A percentile compares a stretch with the other conserved stretches of the same genome.
phyloP scores from a whole-genome alignment of 2,797 vertebrate species.

The Sebastes kiyomatsui region DNA sequence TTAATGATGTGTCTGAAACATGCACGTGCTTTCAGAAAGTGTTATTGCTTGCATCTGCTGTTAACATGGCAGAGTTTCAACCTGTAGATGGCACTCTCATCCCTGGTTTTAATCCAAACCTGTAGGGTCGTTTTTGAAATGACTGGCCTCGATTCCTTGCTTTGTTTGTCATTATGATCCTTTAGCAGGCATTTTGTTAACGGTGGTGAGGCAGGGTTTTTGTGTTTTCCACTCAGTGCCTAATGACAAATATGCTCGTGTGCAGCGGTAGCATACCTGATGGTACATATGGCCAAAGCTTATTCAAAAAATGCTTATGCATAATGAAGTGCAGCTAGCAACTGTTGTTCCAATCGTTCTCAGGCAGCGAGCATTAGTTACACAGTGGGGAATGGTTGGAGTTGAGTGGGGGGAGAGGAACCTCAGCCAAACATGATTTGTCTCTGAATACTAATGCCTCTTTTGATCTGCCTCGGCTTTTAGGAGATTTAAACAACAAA shows the following conservation, averaged over 20 bases:
- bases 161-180: slow-evolving; percentile 58
- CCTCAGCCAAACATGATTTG: slow-evolving; percentile 80
- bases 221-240: not conserved
- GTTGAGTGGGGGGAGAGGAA: slow-evolving; percentile 68
- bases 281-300: slow-evolving; percentile 56
- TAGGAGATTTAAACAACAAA: slow-evolving; percentile 80
- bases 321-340: slow-evolving; percentile 70
- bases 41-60: slow-evolving; percentile 14
- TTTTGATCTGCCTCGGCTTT: slow-evolving; percentile 82
- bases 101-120: slow-evolving; percentile 69
- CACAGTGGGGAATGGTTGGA: slow-evolving; percentile 76
- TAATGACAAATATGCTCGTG: slow-evolving; percentile 7
- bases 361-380: slow-evolving; percentile 72
- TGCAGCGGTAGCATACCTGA: slow-evolving; percentile 30
- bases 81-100: slow-evolving; percentile 81
- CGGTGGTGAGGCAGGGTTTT: not conserved
- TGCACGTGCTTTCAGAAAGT: slow-evolving; percentile 12
- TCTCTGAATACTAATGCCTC: slow-evolving; percentile 80
- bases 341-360: slow-evolving; percentile 73
- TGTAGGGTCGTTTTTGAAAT: slow-evolving; percentile 61
- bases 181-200: slow-evolving; percentile 34
- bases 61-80: slow-evolving; percentile 35
- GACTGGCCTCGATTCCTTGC: slow-evolving; percentile 53
- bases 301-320: slow-evolving; percentile 61
- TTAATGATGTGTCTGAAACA: slow-evolving; percentile 26